phyloP scores from a whole-genome alignment of 2,113 vertebrate species.

The Apeltes quadracus region DNA sequence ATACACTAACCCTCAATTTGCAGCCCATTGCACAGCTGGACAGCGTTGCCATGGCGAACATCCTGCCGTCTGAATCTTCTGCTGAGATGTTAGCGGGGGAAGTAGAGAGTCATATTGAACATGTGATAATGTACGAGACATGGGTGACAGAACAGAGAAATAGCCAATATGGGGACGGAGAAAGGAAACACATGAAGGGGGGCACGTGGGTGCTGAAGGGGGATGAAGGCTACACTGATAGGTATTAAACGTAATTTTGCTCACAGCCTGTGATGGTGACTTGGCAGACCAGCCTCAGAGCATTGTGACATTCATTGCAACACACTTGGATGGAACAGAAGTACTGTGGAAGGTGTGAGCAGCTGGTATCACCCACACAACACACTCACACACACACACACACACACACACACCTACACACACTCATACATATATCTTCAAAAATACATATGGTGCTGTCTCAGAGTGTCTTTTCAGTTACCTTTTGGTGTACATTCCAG shows the following conservation, averaged over 20 bases:
- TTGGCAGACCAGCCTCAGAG: conserved; percentile 32
- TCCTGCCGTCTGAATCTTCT: conserved; percentile 96
- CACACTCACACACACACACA: not conserved
- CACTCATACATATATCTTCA: conserved; percentile 4
- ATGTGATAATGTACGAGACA: conserved; percentile 33
- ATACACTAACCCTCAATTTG: conserved; percentile 88
- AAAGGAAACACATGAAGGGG: conserved; percentile 12
- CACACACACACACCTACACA: not conserved
- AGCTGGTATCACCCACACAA: conserved; percentile 24
- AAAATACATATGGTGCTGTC: not conserved
- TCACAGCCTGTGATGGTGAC: conserved; percentile 32
- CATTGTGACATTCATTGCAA: conserved; percentile 44
- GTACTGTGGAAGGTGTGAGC: conserved; percentile 42
- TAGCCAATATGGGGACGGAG: conserved; percentile 14
- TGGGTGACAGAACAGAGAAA: conserved; percentile 19
- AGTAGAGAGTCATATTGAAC: conserved; percentile 33
- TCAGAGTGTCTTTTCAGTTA: conserved; percentile 59
- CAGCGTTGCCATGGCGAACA: conserved; percentile 94
- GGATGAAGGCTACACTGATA: conserved; percentile 39
- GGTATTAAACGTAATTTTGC: conserved; percentile 30
- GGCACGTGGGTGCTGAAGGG: conserved; percentile 15
- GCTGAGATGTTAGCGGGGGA: conserved; percentile 47
- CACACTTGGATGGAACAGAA: conserved; percentile 18
- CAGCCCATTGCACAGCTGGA: conserved; percentile 94
- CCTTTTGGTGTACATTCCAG: conserved; percentile 89